Evolutionary conservation across 2,888 invertebrate species (phyloP).

Genomic region (Heliconius ismenius): DNA sequence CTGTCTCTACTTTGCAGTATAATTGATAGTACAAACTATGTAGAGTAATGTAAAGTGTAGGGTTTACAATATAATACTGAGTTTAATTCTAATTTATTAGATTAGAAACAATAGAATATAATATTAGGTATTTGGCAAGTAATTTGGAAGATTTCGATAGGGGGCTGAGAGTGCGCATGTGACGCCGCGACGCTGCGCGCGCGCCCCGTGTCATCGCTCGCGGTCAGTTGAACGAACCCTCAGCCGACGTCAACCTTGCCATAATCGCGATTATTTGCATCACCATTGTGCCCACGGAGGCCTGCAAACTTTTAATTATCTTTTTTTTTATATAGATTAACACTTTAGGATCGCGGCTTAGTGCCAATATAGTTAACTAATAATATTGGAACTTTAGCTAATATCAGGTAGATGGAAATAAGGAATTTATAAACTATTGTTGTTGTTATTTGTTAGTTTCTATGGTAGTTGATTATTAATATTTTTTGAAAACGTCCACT

Average conservation of each 20-base stretch:
- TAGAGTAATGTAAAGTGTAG: background rate
- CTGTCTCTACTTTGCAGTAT: slow-evolving; percentile 4
- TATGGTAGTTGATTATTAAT: background rate
- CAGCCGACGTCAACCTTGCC: slow-evolving; percentile 79
- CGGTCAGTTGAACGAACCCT: slow-evolving; percentile 82
- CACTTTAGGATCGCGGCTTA: slow-evolving; percentile 10
- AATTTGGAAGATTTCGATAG: slow-evolving; percentile 40
- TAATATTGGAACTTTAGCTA: background rate
- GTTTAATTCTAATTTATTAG: background rate
- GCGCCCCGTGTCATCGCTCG: slow-evolving; percentile 79
- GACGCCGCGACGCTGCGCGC: slow-evolving; percentile 71
- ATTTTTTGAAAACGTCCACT: background rate
- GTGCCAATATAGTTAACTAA: slow-evolving; percentile 3
- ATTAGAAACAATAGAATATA: background rate
- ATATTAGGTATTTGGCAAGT: background rate
- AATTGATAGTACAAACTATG: background rate
- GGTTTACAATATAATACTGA: background rate
- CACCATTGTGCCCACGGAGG: slow-evolving; percentile 71
- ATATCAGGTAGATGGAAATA: background rate
- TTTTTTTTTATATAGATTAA: slow-evolving; percentile 46
- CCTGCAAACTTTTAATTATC: slow-evolving; percentile 67
- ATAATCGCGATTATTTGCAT: slow-evolving; percentile 82
- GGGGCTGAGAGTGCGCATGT: slow-evolving; percentile 52
- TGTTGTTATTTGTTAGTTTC: background rate
- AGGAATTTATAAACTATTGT: background rate